Percentiles rank a stretch among this genome's conserved stretches.
Conservation (phyloP, 2,113 vertebrate genomes). For the Gopherus flavomarginatus region DNA sequence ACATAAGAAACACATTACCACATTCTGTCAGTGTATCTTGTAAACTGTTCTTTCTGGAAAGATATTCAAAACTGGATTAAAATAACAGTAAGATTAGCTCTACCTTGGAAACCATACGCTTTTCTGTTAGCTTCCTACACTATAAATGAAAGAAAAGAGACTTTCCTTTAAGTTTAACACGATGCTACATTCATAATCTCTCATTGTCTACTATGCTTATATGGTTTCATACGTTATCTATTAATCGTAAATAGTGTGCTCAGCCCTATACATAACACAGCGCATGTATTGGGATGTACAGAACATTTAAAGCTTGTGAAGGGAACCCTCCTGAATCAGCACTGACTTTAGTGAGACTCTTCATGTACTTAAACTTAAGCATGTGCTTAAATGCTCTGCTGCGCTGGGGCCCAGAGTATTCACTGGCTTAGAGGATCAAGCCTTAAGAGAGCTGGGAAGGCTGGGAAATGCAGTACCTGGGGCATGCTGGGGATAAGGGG, state of each 20-base stretch:
- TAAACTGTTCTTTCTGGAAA: slow-evolving; percentile 61
- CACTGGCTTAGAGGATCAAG: rapidly evolving
- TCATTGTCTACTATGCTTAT: slow-evolving; percentile 1
- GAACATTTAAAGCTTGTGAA: not conserved
- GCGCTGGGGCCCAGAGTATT: not conserved
- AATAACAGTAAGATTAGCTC: slow-evolving; percentile 58
- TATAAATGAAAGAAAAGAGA: slow-evolving; percentile 35
- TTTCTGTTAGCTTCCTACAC: slow-evolving; percentile 66
- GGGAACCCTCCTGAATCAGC: not conserved
- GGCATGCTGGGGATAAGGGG: not conserved
- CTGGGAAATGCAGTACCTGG: not conserved
- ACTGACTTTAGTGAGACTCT: not conserved
- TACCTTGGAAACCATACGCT: slow-evolving; percentile 45
- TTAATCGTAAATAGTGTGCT: not conserved
- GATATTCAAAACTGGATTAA: slow-evolving; percentile 48
- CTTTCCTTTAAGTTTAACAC: slow-evolving; percentile 63
- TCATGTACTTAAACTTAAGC: not conserved
- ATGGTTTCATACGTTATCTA: not conserved
- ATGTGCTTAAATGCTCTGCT: not conserved
- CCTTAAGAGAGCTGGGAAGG: not conserved
- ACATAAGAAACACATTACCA: not conserved
- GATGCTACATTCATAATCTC: slow-evolving; percentile 63
- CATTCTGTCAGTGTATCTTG: not conserved
- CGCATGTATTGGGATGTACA: not conserved
- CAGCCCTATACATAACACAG: not conserved